Base-by-base conservation (phyloP, 2,113 vertebrate species). In the Bettongia penicillata region DNA sequence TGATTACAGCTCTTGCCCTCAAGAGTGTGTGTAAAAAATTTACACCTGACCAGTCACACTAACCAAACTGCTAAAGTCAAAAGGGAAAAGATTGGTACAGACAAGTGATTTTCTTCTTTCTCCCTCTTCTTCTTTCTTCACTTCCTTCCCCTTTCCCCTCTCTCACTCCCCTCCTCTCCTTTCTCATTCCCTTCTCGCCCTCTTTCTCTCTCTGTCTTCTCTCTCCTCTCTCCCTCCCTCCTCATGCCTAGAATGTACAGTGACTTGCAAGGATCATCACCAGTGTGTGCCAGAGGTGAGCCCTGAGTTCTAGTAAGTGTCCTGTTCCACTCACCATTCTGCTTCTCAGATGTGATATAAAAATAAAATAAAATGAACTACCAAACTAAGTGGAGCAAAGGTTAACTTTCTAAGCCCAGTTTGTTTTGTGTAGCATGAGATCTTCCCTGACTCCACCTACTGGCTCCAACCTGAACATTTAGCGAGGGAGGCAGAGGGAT, bases 401-500 rank as follows among this genome's bases (percentile, higher is more conserved):
- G 3, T n/a, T 47, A 51, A 43, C 53, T 55, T 94, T 77, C 93
- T 48, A 51, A 94, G 55, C 23, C 6, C 0, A 91, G 43, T 51
- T 93, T 95, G 50, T 49, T 93, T 95, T 68, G 3, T 9, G 53
- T 89, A 91, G 68, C 19, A 92, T 22, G 77, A 7, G 84, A 47
- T 51, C 50, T 19, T 89, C 24, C 49, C 90, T 43, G 51, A 9
- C 57, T 57, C 91, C 3, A 57, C 94, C 47, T 47, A 52, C 53
- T 8, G 53, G 37, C 48, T 96, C 84, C 24, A 55, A 51, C 77
- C 49, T 95, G 47, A 91, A 91, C 43, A 52, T 53, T 93, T 91
- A 92, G 93, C 89, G 91, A 93, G 90, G 91, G 93, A 43, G 52
- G 26, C 25, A 53, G 24, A 37, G 16, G 49, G 14, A 28, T 93